Conservation (phyloP, 2,113 vertebrate genomes). For the Bubalus kerabau region DNA sequence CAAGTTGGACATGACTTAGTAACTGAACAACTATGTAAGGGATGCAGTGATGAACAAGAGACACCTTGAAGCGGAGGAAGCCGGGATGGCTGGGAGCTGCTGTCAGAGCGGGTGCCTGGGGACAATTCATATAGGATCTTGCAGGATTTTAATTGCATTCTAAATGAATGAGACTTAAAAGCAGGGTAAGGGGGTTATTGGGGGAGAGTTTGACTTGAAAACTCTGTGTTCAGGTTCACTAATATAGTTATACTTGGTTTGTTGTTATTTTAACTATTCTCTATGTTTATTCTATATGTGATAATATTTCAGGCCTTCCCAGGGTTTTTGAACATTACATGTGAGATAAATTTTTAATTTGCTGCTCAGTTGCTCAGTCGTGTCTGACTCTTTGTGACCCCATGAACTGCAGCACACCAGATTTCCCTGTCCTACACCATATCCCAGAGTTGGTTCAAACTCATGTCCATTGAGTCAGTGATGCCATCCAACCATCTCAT, state of each 20-base stretch:
- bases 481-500: not conserved
- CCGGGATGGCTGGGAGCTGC: not conserved
- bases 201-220: not conserved
- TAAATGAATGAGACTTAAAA: not conserved
- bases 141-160: not conserved
- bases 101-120: not conserved
- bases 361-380: not conserved
- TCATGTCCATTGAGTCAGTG: not conserved
- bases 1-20: not conserved
- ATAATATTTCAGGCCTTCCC: not conserved
- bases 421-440: not conserved
- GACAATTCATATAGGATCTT: not conserved
- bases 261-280: not conserved
- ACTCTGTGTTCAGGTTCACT: not conserved
- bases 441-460: not conserved
- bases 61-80: not conserved
- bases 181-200: not conserved
- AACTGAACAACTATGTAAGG: not conserved
- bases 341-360: not conserved
- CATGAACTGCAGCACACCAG: not conserved
- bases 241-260: not conserved
- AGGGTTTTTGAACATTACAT: not conserved
- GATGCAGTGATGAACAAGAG: not conserved
- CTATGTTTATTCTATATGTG: not conserved
- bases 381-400: not conserved